These are phyloP conservation scores for Latheticus oryzae DNA, from an alignment of 2,888 invertebrate species.

Conservation along the genomic window DNA sequence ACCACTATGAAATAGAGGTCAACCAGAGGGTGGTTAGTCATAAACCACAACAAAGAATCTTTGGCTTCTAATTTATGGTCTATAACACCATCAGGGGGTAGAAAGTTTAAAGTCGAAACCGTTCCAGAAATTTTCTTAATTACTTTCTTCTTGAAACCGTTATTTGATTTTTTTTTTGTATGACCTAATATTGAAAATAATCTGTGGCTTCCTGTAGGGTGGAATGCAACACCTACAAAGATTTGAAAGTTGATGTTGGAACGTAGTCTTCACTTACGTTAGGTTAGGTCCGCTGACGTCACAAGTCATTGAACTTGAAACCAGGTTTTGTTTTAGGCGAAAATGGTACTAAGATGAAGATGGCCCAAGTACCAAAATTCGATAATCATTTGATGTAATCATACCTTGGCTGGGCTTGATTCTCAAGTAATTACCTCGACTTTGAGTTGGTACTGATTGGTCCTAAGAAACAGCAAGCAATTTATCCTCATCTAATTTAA, in stretches of 20 bases:
- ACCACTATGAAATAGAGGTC: conserved; percentile 6
- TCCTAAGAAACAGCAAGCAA: conserved; percentile 1
- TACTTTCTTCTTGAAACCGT: conserved; percentile 30
- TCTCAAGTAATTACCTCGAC: background rate
- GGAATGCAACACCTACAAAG: conserved; percentile 43
- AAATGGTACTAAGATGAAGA: conserved; percentile 16
- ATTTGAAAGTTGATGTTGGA: conserved; percentile 51
- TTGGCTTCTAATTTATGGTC: conserved; percentile 47
- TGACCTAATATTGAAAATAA: background rate
- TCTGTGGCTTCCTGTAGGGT: conserved; percentile 44
- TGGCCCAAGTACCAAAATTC: conserved; percentile 15
- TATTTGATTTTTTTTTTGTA: conserved; percentile 12
- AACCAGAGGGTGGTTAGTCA: conserved; percentile 53
- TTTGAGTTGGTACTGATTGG: background rate
- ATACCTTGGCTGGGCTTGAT: too few species aligned
- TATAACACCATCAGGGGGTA: conserved; percentile 44
- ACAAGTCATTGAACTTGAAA: conserved; percentile 54
- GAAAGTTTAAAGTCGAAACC: too few species aligned
- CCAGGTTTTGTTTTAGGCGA: conserved; percentile 49
- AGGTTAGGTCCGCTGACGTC: conserved; percentile 58
- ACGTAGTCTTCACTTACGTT: conserved; percentile 54
- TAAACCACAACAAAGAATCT: conserved; percentile 51
- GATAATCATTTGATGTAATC: too few species aligned
- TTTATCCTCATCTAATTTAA: conserved; percentile 12
- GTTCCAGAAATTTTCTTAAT: conserved; percentile 25